A percentile compares a stretch with the other conserved stretches of the same genome.
Evolutionary conservation across 1,140 invertebrate species (phyloP).

Genomic region (Halictus rubicundus): DNA sequence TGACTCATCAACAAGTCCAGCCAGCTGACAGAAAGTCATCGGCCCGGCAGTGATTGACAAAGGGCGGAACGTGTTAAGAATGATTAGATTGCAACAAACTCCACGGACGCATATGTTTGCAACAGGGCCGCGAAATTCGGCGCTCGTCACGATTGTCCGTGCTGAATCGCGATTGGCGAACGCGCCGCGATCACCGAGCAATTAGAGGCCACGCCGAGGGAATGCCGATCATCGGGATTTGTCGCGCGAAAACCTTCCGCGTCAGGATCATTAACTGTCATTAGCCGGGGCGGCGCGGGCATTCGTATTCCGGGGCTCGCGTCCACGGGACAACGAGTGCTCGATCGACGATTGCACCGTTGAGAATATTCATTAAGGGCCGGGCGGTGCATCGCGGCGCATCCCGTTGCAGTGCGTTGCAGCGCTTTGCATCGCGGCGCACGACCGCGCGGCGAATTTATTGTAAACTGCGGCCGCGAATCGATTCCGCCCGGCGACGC

Average conservation of each 20-base stretch:
- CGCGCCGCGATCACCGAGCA: constrained; percentile 1
- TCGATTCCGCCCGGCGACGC: constrained; percentile 27
- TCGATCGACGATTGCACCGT: background rate
- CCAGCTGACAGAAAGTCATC: too few relatives aligned
- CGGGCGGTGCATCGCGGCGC: background rate
- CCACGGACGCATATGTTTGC: too few relatives aligned
- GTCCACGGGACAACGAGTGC: background rate
- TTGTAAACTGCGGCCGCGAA: constrained; percentile 28
- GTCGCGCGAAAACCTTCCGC: background rate
- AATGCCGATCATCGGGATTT: constrained; percentile 26
- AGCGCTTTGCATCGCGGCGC: too few relatives aligned
- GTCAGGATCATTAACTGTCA: constrained; percentile 27
- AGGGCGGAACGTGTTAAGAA: too few relatives aligned
- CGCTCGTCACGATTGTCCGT: too few relatives aligned
- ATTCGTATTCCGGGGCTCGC: background rate
- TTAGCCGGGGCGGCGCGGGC: background rate
- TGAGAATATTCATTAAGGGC: constrained; percentile 19
- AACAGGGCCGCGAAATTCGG: too few relatives aligned
- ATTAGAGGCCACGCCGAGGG: background rate
- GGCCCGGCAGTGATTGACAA: too few relatives aligned
- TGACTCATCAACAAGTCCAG: too few relatives aligned
- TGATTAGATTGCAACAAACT: too few relatives aligned
- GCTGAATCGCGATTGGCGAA: constrained; percentile 1
- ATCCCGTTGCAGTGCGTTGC: too few relatives aligned
- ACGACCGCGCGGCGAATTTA: constrained; percentile 14